These are phyloP conservation scores for Sebastes itinus DNA, from an alignment of 2,797 vertebrate species.

Conservation along the genomic window DNA sequence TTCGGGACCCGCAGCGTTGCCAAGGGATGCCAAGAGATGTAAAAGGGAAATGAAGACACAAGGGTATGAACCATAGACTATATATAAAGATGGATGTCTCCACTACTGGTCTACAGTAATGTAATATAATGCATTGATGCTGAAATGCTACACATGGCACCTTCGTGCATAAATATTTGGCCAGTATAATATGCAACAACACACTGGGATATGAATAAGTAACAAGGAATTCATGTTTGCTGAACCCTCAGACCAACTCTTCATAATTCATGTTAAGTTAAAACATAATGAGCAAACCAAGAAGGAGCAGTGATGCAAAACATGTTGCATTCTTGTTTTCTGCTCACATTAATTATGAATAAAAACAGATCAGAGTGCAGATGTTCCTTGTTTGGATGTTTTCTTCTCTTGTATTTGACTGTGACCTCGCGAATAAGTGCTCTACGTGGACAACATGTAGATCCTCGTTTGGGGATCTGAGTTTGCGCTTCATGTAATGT, in stretches of 20 bases:
- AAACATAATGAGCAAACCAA: slow-evolving; percentile 7
- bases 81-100: too few relatives aligned
- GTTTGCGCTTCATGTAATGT: not conserved
- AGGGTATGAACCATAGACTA: not conserved
- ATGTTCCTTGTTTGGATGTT: not conserved
- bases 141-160: not conserved
- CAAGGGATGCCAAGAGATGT: not conserved
- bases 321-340: not conserved
- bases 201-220: slow-evolving; percentile 1
- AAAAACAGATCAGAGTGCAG: not conserved
- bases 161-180: not conserved
- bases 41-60: not conserved
- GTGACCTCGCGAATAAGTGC: not conserved
- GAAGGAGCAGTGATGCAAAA: not conserved
- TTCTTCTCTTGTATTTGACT: not conserved
- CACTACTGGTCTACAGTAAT: too few relatives aligned
- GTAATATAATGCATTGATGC: too few relatives aligned
- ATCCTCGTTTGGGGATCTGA: not conserved
- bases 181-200: not conserved
- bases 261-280: slow-evolving; percentile 17
- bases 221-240: not conserved
- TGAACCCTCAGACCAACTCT: not conserved
- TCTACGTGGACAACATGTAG: not conserved
- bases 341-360: not conserved
- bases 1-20: not conserved